Conservation (phyloP, 2,888 invertebrate species). For the Drosophila hawaiiensis region DNA sequence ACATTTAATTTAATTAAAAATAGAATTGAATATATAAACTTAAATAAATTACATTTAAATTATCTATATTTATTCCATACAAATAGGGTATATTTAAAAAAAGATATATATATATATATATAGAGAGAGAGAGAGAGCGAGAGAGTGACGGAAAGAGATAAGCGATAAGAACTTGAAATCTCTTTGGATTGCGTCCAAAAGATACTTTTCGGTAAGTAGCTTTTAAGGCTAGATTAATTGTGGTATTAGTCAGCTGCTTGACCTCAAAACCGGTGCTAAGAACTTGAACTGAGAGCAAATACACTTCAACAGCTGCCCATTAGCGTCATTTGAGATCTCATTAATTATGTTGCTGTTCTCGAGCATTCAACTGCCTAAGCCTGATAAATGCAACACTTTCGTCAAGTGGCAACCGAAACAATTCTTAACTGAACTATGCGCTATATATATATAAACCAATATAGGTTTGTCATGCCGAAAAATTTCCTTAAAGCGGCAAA, state of each 20-base stretch:
- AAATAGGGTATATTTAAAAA: background rate
- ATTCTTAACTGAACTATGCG: slow-evolving; percentile 10
- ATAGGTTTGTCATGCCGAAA: slow-evolving; percentile 9
- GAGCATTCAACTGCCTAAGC: slow-evolving; percentile 49
- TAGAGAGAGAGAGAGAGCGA: too few relatives aligned
- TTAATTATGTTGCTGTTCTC: slow-evolving; percentile 54
- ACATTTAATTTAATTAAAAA: background rate
- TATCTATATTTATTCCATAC: background rate
- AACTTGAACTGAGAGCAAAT: background rate
- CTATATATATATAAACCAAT: slow-evolving; percentile 15
- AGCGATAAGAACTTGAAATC: background rate
- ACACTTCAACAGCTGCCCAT: slow-evolving; percentile 17
- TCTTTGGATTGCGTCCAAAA: background rate
- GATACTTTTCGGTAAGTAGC: background rate
- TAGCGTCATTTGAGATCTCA: slow-evolving; percentile 39
- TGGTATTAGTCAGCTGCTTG: slow-evolving; percentile 4
- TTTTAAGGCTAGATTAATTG: slow-evolving; percentile 7
- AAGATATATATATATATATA: too few relatives aligned
- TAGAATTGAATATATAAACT: background rate
- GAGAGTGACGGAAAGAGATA: background rate
- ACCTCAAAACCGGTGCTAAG: slow-evolving; percentile 20
- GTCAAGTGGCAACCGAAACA: slow-evolving; percentile 38
- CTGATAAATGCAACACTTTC: slow-evolving; percentile 66
- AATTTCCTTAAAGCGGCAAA: slow-evolving; percentile 24
- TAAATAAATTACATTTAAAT: background rate